Evolutionary conservation across 2,797 vertebrate species (phyloP).

Genomic region (Apodemus agrarius): DNA sequence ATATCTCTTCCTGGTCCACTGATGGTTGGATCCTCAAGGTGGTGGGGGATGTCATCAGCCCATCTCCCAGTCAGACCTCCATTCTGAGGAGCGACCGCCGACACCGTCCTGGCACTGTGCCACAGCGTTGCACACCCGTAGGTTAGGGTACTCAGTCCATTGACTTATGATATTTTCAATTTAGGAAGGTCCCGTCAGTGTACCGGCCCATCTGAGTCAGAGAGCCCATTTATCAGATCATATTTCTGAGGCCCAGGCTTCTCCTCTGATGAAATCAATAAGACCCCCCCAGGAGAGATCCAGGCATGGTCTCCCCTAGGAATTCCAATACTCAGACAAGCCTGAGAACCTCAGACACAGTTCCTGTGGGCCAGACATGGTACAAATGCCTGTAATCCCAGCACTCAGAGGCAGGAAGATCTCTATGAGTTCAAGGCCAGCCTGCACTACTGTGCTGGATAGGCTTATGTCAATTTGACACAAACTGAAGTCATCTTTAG

Average conservation of each 20-base stretch:
- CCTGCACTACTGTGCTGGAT: neutral
- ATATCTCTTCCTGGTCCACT: neutral
- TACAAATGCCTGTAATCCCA: neutral
- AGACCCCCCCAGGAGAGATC: neutral
- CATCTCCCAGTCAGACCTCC: neutral
- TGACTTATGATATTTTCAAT: neutral
- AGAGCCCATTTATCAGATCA: neutral
- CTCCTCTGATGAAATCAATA: neutral
- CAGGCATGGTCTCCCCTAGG: neutral
- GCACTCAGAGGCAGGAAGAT: neutral
- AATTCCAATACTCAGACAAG: neutral
- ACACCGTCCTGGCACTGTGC: neutral
- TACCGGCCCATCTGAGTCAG: neutral
- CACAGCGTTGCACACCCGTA: rapidly evolving
- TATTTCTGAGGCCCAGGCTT: neutral
- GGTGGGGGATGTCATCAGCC: neutral
- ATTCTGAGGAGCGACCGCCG: neutral
- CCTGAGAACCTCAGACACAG: neutral
- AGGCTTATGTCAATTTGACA: neutral
- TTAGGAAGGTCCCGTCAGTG: neutral
- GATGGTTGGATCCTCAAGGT: neutral
- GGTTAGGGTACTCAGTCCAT: neutral
- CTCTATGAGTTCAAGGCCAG: neutral
- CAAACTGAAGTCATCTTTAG: neutral
- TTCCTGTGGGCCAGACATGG: neutral